A percentile compares a stretch with the other conserved stretches of the same genome.
phyloP scores from a whole-genome alignment of 2,113 vertebrate species.

The Caracal caracal region DNA sequence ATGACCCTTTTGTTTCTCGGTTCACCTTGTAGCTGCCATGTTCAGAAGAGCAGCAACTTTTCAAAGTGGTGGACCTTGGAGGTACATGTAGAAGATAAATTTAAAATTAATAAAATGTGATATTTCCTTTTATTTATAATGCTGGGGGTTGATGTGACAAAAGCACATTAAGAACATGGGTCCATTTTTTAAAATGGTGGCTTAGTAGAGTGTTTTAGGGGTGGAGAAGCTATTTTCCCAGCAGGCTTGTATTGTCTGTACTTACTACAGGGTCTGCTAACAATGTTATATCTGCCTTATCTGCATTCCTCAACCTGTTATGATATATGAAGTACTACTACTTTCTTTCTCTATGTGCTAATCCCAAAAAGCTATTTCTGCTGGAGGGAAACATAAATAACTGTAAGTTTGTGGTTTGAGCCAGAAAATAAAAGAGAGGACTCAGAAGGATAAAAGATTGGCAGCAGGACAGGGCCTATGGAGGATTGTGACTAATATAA shows the following conservation, averaged over 20 bases:
- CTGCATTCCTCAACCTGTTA: conserved; percentile 8
- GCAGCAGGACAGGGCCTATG: not conserved
- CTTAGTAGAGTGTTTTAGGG: not conserved
- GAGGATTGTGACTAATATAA: conserved; percentile 6
- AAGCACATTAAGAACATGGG: not conserved
- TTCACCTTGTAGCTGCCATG: not conserved
- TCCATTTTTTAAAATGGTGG: not conserved
- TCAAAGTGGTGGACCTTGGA: not conserved
- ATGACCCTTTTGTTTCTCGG: not conserved
- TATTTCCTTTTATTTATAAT: conserved; percentile 29
- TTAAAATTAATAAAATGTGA: conserved; percentile 6
- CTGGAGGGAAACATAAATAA: not conserved
- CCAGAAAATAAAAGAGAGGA: not conserved
- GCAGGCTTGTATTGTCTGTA: not conserved
- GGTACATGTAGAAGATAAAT: not conserved
- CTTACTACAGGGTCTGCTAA: not conserved
- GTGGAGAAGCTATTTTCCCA: not conserved
- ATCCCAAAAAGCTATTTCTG: conserved; percentile 48
- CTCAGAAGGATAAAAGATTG: not conserved
- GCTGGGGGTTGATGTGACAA: not conserved
- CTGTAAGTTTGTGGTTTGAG: not conserved
- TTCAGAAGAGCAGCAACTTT: not conserved
- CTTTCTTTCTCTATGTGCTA: conserved; percentile 37
- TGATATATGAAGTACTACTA: not conserved
- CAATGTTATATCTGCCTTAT: not conserved